phyloP scores from a whole-genome alignment of 2,888 invertebrate species.

The Acheta domesticus region DNA sequence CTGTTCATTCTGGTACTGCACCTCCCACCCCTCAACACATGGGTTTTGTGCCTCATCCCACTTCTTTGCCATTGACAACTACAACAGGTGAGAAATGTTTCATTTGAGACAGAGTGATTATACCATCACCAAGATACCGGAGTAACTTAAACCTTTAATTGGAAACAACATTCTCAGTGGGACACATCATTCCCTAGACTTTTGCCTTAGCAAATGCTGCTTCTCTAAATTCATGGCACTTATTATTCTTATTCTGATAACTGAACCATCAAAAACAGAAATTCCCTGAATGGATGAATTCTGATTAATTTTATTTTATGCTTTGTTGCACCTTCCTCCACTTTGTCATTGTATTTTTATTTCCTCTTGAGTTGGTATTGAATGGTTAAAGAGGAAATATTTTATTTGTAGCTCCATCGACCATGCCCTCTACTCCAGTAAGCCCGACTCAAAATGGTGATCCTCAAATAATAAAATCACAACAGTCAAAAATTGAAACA shows the following conservation, averaged over 20 bases:
- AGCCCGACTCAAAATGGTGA: slow-evolving; percentile 63
- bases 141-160: not conserved
- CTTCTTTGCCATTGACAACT: slow-evolving; percentile 65
- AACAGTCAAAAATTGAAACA: slow-evolving; percentile 77
- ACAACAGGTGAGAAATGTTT: slow-evolving; percentile 50
- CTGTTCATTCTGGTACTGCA: slow-evolving; percentile 71
- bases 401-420: slow-evolving; percentile 40
- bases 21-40: slow-evolving; percentile 47
- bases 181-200: too few species aligned
- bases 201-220: too few species aligned
- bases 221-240: too few species aligned
- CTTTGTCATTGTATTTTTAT: too few species aligned
- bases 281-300: too few species aligned
- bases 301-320: too few species aligned
- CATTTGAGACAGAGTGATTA: slow-evolving; percentile 20
- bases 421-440: slow-evolving; percentile 49
- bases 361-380: too few species aligned
- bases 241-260: too few species aligned
- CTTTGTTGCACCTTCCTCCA: too few species aligned
- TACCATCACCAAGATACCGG: not conserved
- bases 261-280: too few species aligned
- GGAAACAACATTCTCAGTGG: too few species aligned
- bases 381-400: too few species aligned
- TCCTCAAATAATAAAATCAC: slow-evolving; percentile 59
- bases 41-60: slow-evolving; percentile 49